Percentiles rank a stretch among this genome's conserved stretches.
These are phyloP conservation scores for Campopleginae sp. DNA, from an alignment of 2,888 invertebrate species.

Conservation along the genomic window DNA sequence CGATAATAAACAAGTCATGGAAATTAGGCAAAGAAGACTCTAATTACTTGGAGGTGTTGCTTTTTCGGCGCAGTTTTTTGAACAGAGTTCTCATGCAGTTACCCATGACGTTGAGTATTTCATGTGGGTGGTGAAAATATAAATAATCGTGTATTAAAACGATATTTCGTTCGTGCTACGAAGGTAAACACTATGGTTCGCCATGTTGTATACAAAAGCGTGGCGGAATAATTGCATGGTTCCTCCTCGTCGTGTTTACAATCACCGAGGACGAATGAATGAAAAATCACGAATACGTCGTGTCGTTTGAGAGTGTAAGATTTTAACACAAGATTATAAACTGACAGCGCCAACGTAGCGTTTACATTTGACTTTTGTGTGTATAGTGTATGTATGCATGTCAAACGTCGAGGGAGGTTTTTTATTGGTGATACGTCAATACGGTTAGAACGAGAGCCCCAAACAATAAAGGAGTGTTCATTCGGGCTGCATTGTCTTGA, in stretches of 20 bases:
- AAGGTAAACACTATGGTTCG: slow-evolving; percentile 47
- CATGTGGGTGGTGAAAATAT: slow-evolving; percentile 16
- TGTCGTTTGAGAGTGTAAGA: neutral
- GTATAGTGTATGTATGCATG: neutral
- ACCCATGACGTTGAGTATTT: slow-evolving; percentile 71
- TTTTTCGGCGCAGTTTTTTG: slow-evolving; percentile 72
- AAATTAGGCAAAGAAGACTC: neutral
- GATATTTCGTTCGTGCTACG: slow-evolving; percentile 16
- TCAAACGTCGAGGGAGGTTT: neutral
- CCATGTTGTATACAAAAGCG: slow-evolving; percentile 64
- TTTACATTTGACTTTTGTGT: slow-evolving; percentile 6
- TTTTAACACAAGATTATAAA: neutral
- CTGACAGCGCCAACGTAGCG: neutral
- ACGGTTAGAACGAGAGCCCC: neutral
- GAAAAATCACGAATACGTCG: slow-evolving; percentile 28
- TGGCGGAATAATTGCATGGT: slow-evolving; percentile 7
- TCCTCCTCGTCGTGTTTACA: slow-evolving; percentile 18
- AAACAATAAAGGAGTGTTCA: neutral
- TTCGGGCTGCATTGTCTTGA: neutral
- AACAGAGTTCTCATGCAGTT: slow-evolving; percentile 75
- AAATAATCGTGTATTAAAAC: slow-evolving; percentile 3
- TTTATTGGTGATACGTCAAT: slow-evolving; percentile 18
- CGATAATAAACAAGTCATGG: neutral
- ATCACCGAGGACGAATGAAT: slow-evolving; percentile 52
- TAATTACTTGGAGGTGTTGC: slow-evolving; percentile 72